phyloP scores from a whole-genome alignment of 1,140 invertebrate genomes.

The Trachelipus rathkii region DNA sequence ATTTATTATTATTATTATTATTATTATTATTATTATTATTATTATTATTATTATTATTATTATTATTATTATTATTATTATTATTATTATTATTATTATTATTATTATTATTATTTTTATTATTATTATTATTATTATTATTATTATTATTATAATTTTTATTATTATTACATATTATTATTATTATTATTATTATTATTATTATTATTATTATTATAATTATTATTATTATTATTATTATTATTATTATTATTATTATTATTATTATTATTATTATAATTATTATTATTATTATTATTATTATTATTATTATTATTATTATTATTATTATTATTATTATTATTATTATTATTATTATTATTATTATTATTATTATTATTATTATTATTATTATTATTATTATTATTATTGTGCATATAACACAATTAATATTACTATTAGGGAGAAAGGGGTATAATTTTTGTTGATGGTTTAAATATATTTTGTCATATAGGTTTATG shows the following conservation, averaged over 20 bases:
- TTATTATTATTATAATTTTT: not conserved
- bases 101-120: no score
- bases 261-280: conserved; percentile 8
- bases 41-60: no score
- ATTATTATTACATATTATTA: conserved; percentile 10
- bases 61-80: no score
- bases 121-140: no score
- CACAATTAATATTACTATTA: no score
- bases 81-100: no score
- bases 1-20: no score
- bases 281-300: conserved; percentile 15
- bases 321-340: conserved; percentile 15
- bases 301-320: conserved; percentile 15
- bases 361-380: conserved; percentile 15
- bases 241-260: conserved; percentile 13
- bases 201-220: conserved; percentile 11
- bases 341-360: conserved; percentile 15
- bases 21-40: no score
- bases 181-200: conserved; percentile 15
- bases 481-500: no score
- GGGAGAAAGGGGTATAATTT: no score
- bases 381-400: conserved; percentile 15
- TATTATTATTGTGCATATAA: not conserved
- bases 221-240: conserved; percentile 11
- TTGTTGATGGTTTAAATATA: no score